Conservation (phyloP, 2,797 vertebrate genomes). For the Peromyscus eremicus region DNA sequence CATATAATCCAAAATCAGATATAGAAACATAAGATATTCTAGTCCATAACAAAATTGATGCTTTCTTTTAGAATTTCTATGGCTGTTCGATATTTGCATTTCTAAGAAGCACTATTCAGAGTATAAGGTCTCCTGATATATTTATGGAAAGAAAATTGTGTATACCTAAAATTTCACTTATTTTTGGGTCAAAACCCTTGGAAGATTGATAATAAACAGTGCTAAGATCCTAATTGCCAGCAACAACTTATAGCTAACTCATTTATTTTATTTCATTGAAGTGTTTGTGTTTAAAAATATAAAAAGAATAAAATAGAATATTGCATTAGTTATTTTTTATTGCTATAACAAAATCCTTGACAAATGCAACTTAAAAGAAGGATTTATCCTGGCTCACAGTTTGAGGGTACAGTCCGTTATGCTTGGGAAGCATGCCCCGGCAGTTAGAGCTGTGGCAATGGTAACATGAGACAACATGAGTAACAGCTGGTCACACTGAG, state of each 20-base stretch:
- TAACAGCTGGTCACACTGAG: neutral
- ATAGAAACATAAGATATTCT: neutral
- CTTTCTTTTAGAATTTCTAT: neutral
- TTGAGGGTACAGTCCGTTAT: neutral
- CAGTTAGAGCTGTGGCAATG: too few relatives aligned
- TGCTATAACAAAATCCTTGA: neutral
- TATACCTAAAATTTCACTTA: neutral
- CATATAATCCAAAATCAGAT: neutral
- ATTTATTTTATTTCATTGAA: neutral
- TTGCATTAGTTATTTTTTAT: neutral
- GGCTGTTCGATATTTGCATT: neutral
- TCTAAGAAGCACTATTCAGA: neutral
- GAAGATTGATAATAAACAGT: neutral
- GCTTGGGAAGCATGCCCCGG: neutral
- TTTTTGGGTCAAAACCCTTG: neutral
- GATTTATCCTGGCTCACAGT: neutral
- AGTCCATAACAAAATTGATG: neutral
- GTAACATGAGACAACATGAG: too few relatives aligned
- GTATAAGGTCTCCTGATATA: neutral
- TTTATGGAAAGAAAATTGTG: neutral
- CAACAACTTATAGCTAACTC: neutral
- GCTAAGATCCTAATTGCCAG: neutral
- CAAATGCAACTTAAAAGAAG: neutral
- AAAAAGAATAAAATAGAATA: neutral
- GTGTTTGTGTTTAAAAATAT: slow-evolving; percentile 12